Evolutionary conservation across 2,888 invertebrate genomes (phyloP), one percentile per base, ranked within the genome.

Genomic region (Teleogryllus oceanicus): DNA sequence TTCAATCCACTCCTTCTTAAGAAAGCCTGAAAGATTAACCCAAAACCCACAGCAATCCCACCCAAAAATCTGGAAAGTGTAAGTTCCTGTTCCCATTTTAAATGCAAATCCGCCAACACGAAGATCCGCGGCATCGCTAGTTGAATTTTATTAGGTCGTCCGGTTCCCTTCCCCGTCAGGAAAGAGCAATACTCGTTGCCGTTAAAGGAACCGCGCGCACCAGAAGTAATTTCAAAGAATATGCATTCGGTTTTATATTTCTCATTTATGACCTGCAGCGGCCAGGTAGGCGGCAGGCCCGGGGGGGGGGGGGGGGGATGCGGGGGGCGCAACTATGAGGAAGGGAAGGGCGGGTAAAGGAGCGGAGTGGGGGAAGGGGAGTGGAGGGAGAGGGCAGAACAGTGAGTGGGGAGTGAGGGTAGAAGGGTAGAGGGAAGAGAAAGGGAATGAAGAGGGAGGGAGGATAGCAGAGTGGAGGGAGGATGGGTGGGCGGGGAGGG

Each of bases 201-300:
- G 37, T 37, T 8, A 37, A 37, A 37, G 37, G 37, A 37, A 37
- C 37, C 37, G 37, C 37, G 37, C 37, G 37, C 37, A 37, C 37
- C 62, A 62, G 62, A n/a, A 62, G 62, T 18, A 62, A n/a, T n/a
- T 13, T 11, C 62, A 62, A 4, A n/a, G n/a, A 62, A 62, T 62
- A 62, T 62, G 13, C 62, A 37, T 62, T 62, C 62, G 62, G 37
- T 62, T 62, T 62, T 62, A 62, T 62, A 62, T 62, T 62, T 62
- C 62, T 62, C 62, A 62, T 62, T 62, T 62, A 62, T 62, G 62
- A n/a, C 62, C 16, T 37, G 37, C 37, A 62, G 62, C 13, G 62
- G 62, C 62, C 16, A 62, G 62, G 13, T 13, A 62, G 62, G 62
- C 3, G 62, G 5, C 62, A 16, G 24, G 24, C 24, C 8, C 37